A percentile compares a stretch with the other conserved stretches of the same genome.
Evolutionary conservation across 2,888 invertebrate genomes (phyloP).

Genomic region (Papilio demoleus): DNA sequence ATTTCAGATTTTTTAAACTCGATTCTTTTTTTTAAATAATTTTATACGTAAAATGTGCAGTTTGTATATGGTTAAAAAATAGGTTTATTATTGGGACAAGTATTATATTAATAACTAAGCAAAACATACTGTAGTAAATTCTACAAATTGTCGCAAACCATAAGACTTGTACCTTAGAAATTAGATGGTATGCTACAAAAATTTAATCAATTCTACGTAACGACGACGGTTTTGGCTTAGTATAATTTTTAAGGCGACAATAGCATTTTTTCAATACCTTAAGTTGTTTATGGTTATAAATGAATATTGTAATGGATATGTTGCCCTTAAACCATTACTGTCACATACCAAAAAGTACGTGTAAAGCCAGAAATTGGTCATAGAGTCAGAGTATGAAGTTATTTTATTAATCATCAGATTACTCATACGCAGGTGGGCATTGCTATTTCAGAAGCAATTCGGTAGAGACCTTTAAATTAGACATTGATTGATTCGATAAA

Average conservation of each 20-base stretch:
- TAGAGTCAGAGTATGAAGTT: constrained; percentile 1
- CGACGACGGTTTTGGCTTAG: constrained; percentile 20
- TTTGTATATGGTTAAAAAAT: background rate
- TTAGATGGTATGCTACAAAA: constrained; percentile 18
- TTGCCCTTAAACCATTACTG: constrained; percentile 31
- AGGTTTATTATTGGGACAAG: too few relatives aligned
- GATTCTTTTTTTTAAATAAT: too few relatives aligned
- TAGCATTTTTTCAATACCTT: background rate
- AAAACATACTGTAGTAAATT: background rate
- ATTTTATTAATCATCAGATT: constrained; percentile 32
- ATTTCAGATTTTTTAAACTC: too few relatives aligned
- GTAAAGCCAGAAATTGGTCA: constrained; percentile 23
- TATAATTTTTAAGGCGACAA: too few relatives aligned
- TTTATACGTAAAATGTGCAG: background rate
- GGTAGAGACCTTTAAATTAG: constrained; percentile 15
- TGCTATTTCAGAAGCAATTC: constrained; percentile 2
- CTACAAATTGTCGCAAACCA: too few relatives aligned
- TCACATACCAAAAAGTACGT: constrained; percentile 16
- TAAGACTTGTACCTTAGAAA: too few relatives aligned
- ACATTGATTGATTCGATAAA: constrained; percentile 16
- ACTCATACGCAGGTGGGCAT: constrained; percentile 33
- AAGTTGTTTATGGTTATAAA: constrained; percentile 22
- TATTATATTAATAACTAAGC: too few relatives aligned
- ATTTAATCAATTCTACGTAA: background rate
- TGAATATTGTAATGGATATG: constrained; percentile 22